Conservation (phyloP, 2,113 vertebrate genomes). For the Oxygymnocypris stewartii region DNA sequence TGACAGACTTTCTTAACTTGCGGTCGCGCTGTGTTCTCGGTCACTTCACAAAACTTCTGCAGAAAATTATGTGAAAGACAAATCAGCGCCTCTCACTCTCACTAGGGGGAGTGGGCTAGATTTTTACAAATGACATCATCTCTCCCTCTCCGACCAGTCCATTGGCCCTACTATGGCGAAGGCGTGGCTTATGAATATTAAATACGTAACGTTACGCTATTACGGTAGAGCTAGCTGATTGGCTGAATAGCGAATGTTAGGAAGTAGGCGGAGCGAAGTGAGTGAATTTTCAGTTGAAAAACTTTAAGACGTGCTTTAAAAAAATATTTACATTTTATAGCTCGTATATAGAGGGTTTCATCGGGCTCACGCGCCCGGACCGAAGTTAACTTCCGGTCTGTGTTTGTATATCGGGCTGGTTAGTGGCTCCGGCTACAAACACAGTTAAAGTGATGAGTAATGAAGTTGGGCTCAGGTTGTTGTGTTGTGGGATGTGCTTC, state of each 20-base stretch:
- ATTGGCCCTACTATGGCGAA: constrained; percentile 45
- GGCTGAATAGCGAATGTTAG: neutral
- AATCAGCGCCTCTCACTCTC: constrained; percentile 61
- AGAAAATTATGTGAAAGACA: constrained; percentile 43
- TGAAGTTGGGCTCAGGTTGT: no score
- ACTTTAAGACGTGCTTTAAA: no score
- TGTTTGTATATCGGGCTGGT: no score
- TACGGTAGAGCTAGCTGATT: neutral
- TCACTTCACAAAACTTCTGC: constrained; percentile 45
- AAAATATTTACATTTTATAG: no score
- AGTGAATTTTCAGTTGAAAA: no score
- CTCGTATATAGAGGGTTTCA: no score
- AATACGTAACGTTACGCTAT: neutral
- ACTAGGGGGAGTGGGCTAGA: constrained; percentile 69
- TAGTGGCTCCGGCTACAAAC: no score
- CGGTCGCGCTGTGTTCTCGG: neutral
- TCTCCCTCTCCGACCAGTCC: constrained; percentile 44
- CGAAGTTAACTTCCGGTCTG: no score
- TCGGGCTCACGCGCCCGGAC: no score
- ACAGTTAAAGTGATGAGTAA: no score
- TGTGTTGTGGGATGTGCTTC: no score
- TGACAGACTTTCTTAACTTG: constrained; percentile 13
- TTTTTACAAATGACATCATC: constrained; percentile 78
- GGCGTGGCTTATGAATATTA: constrained; percentile 19
- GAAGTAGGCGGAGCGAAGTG: neutral